Evolutionary conservation across 2,888 invertebrate species (phyloP), one percentile per base, ranked within the genome.

Genomic region (Kuschelorhynchus macadamiae): DNA sequence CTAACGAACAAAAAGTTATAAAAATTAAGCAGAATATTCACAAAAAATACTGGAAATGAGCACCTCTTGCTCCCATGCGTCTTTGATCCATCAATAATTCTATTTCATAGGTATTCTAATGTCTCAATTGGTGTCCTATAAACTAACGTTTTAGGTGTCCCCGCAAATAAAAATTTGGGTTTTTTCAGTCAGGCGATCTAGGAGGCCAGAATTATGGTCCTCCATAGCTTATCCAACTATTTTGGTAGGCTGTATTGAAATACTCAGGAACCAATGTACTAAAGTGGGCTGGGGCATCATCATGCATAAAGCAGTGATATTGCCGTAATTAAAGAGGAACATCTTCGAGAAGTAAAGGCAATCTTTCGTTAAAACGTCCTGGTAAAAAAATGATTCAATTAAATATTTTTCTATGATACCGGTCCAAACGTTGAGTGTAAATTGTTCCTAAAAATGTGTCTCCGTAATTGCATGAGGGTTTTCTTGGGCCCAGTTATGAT

Each of bases 221-320:
- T 39, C 63, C 74, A 33, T 71, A 61, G 39, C 70, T 68, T 55
- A 75, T 75, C 72, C 71, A 75, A 7, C 66, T 41, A 32, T 70
- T 33, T 42, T 25, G 42, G 33, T 49, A 71, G 0, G 16, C 30
- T 32, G 16, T 20, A 47, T 52, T 50, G 18, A 63, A 56, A 42
- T 41, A 68, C 25, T 61, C 42, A 18, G 65, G 67, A 33, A 55
- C 71, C 25, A 32, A 18, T 21, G 33, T 11, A 47, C 60, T 64
- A 50, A 67, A 73, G 41, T 71, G 72, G 1, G 74, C 65, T 17
- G 65, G 69, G 16, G 71, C 72, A 18, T 69, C 71, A 84, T 83
- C 25, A 25, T 69, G 53, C 42, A 56, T 56, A 12, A 67, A 67
- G 52, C 57, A 70, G 7, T 25, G 25, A 5, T 25, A 7, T 25